phyloP scores from a whole-genome alignment of 2,888 invertebrate species.

The Eupithecia tripunctaria region DNA sequence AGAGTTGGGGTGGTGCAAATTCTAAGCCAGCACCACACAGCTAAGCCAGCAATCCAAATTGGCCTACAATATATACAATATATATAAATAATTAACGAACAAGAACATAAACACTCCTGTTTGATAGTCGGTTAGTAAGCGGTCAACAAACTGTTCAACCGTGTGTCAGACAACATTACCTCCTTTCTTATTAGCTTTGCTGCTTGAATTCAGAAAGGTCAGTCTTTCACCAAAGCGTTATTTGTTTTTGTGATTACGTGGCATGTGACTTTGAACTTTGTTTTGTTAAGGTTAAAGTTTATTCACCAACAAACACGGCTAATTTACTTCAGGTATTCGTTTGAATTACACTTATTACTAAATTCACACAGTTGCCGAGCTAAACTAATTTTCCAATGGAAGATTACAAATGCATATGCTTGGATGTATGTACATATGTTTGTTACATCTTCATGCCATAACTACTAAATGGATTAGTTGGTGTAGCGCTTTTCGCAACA shows the following conservation, averaged over 20 bases:
- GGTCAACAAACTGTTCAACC: neutral
- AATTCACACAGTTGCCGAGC: neutral
- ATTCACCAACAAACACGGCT: neutral
- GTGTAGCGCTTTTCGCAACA: too few species aligned
- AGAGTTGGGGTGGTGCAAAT: too few species aligned
- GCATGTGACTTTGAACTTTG: conserved; percentile 20
- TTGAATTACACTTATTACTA: neutral
- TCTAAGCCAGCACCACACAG: too few species aligned
- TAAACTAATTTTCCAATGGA: neutral
- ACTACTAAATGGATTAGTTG: too few species aligned
- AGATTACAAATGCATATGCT: neutral
- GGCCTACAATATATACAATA: too few species aligned
- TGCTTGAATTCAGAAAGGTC: conserved; percentile 9
- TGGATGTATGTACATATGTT: neutral
- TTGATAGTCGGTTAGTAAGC: neutral
- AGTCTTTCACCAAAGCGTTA: neutral
- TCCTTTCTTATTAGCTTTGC: conserved; percentile 3
- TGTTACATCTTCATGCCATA: too few species aligned
- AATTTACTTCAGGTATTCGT: neutral
- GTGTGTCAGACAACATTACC: conserved; percentile 3
- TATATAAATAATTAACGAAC: too few species aligned
- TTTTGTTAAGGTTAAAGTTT: conserved; percentile 12
- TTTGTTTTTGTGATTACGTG: conserved; percentile 25
- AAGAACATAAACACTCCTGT: too few species aligned
- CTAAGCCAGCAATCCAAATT: too few species aligned